Conservation (phyloP, 2,113 vertebrate genomes). For the Connochaetes taurinus region DNA sequence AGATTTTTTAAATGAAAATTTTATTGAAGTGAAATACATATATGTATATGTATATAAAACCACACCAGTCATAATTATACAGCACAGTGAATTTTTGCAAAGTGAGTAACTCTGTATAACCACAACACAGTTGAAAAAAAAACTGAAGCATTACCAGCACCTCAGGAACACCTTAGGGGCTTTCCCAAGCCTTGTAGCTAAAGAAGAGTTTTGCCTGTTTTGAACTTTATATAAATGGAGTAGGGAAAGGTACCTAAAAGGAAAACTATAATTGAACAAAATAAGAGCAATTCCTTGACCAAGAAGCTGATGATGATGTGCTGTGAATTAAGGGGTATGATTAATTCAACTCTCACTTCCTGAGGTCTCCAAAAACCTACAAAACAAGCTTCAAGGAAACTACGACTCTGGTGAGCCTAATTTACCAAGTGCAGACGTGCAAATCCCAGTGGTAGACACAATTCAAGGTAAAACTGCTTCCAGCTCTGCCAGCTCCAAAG, state of each 20-base stretch:
- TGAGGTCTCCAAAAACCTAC: neutral
- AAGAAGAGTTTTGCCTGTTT: neutral
- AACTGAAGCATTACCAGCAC: neutral
- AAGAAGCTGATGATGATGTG: neutral
- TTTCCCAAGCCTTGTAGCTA: neutral
- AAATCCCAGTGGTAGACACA: neutral
- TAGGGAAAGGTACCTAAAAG: neutral
- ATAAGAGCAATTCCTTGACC: neutral
- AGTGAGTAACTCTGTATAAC: neutral
- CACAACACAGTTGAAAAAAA: neutral
- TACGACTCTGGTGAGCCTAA: neutral
- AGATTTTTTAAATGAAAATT: neutral
- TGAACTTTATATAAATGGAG: neutral
- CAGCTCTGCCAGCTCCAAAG: neutral
- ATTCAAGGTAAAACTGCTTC: neutral
- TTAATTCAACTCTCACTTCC: neutral
- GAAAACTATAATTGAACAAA: constrained; percentile 1
- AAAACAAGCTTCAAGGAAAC: neutral
- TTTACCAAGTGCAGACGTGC: neutral
- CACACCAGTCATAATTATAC: neutral
- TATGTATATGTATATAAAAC: neutral
- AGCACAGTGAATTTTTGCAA: neutral
- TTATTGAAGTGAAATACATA: neutral
- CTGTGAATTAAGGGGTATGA: neutral
- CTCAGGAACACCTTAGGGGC: neutral